Evolutionary conservation across 2,113 vertebrate genomes (phyloP), one percentile per base, ranked within the genome.

Genomic region (Caranx ignobilis): DNA sequence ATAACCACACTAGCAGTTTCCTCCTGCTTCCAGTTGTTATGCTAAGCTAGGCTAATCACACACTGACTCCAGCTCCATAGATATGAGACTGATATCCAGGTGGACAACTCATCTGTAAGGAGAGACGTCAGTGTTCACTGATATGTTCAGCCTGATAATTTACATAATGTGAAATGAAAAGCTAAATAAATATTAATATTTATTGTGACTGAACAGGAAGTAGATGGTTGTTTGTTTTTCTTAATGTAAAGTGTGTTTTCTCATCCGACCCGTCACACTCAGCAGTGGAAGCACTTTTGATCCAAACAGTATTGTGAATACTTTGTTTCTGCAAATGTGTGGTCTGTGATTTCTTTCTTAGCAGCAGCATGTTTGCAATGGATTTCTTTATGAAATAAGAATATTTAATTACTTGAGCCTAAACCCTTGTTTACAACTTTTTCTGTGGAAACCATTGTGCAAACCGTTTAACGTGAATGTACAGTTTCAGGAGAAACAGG

Each of bases 401-500:
- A 11, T 21, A 45, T 70, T 62, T 43, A 54, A 50, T 68, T 4
- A 37, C 39, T 47, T 70, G 2, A 19, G 19, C 60, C n/a, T 41
- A 55, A 64, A 26, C 6, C 6, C 11, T 32, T 61, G 1, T 59
- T 31, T 52, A 45, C 9, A 54, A n/a, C 48, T 15, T n/a, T n/a
- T 34, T 10, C 47, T 47, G 26, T 45, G 62, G 48, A 45, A 62
- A 69, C 35, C 9, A 19, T 26, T 39, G 35, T 43, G 26, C 60
- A 41, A 52, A 67, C 21, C 19, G 54, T 50, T 65, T 21, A 52
- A n/a, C 47, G 9, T 67, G 64, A 55, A 81, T 55, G 63, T 74
- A 69, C 16, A 37, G 34, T 59, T 15, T 74, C 15, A 67, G 50
- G n/a, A 77, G 59, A 47, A 75, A 75, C 48, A 59, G 64, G 81